A percentile compares a stretch with the other conserved stretches of the same genome.
These are phyloP conservation scores for Hyphantria cunea DNA, from an alignment of 1,140 invertebrate genomes.

Conservation along the genomic window DNA sequence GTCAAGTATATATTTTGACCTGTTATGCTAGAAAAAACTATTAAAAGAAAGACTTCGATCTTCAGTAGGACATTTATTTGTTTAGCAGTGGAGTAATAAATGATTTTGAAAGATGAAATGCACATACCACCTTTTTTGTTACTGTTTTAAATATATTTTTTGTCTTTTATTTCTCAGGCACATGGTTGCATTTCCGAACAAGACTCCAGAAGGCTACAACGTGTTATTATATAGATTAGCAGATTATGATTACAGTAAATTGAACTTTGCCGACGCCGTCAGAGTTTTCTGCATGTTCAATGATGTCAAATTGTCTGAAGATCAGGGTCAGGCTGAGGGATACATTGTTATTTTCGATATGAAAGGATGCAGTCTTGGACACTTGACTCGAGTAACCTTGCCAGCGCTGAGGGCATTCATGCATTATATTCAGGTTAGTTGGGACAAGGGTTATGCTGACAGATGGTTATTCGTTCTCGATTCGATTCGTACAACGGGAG, in stretches of 20 bases:
- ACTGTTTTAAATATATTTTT: too few species aligned
- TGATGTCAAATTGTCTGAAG: conserved; percentile 84
- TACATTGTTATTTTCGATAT: conserved; percentile 86
- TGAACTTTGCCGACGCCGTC: conserved; percentile 83
- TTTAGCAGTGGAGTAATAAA: too few species aligned
- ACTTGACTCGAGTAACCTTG: conserved; percentile 83
- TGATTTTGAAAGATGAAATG: too few species aligned
- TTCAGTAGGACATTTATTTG: too few species aligned
- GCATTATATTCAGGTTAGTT: conserved; percentile 84
- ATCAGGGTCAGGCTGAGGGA: conserved; percentile 82
- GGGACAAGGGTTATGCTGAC: neutral
- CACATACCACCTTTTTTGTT: too few species aligned
- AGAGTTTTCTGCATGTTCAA: conserved; percentile 86
- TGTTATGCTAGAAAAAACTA: too few species aligned
- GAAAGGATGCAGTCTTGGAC: conserved; percentile 84
- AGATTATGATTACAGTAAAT: conserved; percentile 83
- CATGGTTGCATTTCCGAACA: conserved; percentile 80
- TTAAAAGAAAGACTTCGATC: too few species aligned
- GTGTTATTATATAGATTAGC: conserved; percentile 83
- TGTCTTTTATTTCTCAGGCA: conserved; percentile 61
- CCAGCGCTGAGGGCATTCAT: conserved; percentile 84
- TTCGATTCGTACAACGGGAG: too few species aligned
- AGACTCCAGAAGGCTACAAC: conserved; percentile 83
- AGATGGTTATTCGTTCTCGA: too few species aligned
- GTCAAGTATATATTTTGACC: too few species aligned